Evolutionary conservation across 2,888 invertebrate genomes (phyloP).

Genomic region (Diachrysia chrysitis): DNA sequence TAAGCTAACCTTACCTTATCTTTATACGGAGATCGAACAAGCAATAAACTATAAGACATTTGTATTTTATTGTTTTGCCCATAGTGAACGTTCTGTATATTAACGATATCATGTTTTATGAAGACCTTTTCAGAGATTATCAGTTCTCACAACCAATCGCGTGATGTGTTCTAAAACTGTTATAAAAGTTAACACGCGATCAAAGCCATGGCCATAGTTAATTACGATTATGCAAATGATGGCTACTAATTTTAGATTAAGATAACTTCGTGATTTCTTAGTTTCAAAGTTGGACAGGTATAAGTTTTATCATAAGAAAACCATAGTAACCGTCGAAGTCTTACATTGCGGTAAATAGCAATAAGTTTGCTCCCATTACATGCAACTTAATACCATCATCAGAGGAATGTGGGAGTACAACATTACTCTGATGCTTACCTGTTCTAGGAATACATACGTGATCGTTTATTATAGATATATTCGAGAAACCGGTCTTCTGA

Average conservation of each 20-base stretch:
- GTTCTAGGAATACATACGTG: neutral
- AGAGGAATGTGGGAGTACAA: neutral
- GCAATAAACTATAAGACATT: neutral
- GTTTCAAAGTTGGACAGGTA: neutral
- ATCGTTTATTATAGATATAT: slow-evolving; percentile 3
- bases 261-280: neutral
- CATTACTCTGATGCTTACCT: neutral
- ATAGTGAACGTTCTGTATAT: neutral
- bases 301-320: slow-evolving; percentile 1
- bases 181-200: slow-evolving; percentile 6
- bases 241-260: neutral
- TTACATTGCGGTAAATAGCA: slow-evolving; percentile 6
- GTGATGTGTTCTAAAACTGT: slow-evolving; percentile 3
- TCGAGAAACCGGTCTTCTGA: slow-evolving; percentile 4
- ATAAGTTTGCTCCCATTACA: neutral
- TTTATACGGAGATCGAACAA: neutral
- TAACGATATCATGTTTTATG: neutral
- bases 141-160: neutral
- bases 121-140: neutral
- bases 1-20: neutral
- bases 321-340: neutral
- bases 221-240: slow-evolving; percentile 3
- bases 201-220: neutral
- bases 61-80: neutral
- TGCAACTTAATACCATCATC: slow-evolving; percentile 2